A percentile compares a stretch with the other conserved stretches of the same genome.
phyloP scores from a whole-genome alignment of 2,888 invertebrate genomes.

The Macrosoma leucophasiata region DNA sequence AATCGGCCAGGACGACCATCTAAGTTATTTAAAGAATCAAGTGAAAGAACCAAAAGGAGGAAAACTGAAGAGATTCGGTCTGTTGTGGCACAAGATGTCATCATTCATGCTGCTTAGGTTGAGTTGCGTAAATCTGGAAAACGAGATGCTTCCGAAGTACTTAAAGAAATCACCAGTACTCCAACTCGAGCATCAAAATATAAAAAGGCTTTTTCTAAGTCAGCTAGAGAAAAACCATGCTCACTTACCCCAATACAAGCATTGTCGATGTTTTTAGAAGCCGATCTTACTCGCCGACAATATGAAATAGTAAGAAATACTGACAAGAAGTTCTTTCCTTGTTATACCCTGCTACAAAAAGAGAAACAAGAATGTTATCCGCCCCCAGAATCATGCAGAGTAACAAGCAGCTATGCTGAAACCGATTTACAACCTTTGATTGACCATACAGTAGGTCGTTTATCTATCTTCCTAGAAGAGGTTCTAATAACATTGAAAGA shows the following conservation, averaged over 20 bases:
- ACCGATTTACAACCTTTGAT: constrained; percentile 10
- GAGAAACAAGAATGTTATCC: constrained; percentile 7
- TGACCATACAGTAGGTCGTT: constrained; percentile 19
- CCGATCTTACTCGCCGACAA: constrained; percentile 3
- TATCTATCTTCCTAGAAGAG: constrained; percentile 17
- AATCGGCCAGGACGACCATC: constrained; percentile 19
- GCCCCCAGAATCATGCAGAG: constrained; percentile 4
- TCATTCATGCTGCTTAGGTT: constrained; percentile 4
- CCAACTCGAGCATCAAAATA: constrained; percentile 15
- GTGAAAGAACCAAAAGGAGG: constrained; percentile 20
- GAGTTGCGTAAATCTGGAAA: constrained; percentile 3
- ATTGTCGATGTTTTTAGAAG: constrained; percentile 8
- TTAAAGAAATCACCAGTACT: constrained; percentile 6
- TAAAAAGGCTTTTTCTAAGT: constrained; percentile 5
- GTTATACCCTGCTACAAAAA: constrained; percentile 5
- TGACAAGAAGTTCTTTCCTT: constrained; percentile 3
- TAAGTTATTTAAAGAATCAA: constrained; percentile 22
- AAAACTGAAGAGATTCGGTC: constrained; percentile 20
- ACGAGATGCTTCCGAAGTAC: constrained; percentile 1
- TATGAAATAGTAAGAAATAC: constrained; percentile 6
- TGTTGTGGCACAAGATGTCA: constrained; percentile 2
- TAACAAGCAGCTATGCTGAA: constrained; percentile 14
- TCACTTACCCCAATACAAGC: constrained; percentile 2
- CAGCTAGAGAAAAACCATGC: background rate
- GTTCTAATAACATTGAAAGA: constrained; percentile 9